Base-by-base conservation (phyloP, 2,888 invertebrate genomes). In the Poecilus cupreus region DNA sequence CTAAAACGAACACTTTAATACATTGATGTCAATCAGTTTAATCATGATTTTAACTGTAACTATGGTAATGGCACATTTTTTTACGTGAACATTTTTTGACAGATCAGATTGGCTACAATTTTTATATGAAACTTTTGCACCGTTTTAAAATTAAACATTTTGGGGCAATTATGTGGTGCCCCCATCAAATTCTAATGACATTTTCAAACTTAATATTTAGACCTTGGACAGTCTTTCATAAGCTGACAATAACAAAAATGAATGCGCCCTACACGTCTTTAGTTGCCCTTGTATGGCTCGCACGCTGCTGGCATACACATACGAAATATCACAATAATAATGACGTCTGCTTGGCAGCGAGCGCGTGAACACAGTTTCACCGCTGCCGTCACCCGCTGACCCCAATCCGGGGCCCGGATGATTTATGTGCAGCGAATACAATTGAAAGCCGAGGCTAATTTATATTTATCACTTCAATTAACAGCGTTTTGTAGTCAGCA, bases 401-500 rank as follows among this genome's bases (percentile, higher is more conserved):
- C 86, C 85, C 84, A 83, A 84, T 85, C 82, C 78, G 26, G 79
- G 81, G 81, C 81, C 72, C 37, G 76, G 64, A 83, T 87, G 86
- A 86, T 87, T 86, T 86, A 87, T 85, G 85, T 84, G 72, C 85
- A 81, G 78, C 82, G 82, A 83, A 83, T 83, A 85, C 85, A 86
- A 86, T 86, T 85, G 86, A 86, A 86, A 85, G 83, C 84, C 84
- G 85, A 82, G 83, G 83, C 84, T 86, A 86, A 87, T 86, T 86
- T 86, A 86, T 86, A 86, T 86, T 86, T 86, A 86, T 86, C 85
- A 85, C 84, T 85, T 84, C 86, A 86, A 86, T 86, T 86, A 86
- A 86, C 85, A 83, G 83, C 84, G 83, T 84, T 84, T 84, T 83
- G 81, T 83, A 82, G 81, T 82, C 82, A 39, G 60, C 64, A 46